Evolutionary conservation across 2,797 vertebrate genomes (phyloP), one percentile per base, ranked within the genome.

Genomic region (Acanthiza pusilla): DNA sequence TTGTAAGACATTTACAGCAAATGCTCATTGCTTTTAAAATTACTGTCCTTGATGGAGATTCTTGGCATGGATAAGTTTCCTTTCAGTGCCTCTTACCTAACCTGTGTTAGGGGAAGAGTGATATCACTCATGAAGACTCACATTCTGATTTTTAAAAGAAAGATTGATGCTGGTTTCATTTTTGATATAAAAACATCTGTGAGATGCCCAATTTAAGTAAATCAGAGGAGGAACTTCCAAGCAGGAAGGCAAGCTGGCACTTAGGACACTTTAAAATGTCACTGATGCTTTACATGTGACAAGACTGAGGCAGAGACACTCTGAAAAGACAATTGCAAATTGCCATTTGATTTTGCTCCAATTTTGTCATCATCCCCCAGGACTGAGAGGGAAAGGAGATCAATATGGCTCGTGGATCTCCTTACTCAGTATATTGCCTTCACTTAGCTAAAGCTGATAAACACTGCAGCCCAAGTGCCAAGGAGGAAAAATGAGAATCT

Each of bases 381-480:
- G 30, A 82, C 4, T 55, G 75, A 77, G 36, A 86, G 27, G 19
- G n/a, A 45, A 73, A 93, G 75, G 57, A 78, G 74, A 90, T 76
- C 88, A 54, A 89, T 96, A 82, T 19, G 18, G 66, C 11, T 48
- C 5, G 9, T 38, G 62, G 91, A 89, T 89, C 36, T 78, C 48
- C 63, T 72, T 77, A 65, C 47, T 74, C 74, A 63, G n/a, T 72
- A 18, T 66, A 82, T 83, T 68, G 72, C 45, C 89, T 27, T 88
- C 70, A 87, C 74, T 94, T 95, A 88, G 88, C 83, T 89, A 54
- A 71, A 70, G 63, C 71, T 83, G 61, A 91, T 89, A 96, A 93
- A 89, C 82, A 57, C 61, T 61, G 55, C 55, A 92, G 36, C 26
- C 29, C 13, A 89, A 92, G 18, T 40, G 65, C 36, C 74, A 73